A percentile compares a stretch with the other conserved stretches of the same genome.
Conservation (phyloP, 1,140 invertebrate species). For the Lucilia sericata region DNA sequence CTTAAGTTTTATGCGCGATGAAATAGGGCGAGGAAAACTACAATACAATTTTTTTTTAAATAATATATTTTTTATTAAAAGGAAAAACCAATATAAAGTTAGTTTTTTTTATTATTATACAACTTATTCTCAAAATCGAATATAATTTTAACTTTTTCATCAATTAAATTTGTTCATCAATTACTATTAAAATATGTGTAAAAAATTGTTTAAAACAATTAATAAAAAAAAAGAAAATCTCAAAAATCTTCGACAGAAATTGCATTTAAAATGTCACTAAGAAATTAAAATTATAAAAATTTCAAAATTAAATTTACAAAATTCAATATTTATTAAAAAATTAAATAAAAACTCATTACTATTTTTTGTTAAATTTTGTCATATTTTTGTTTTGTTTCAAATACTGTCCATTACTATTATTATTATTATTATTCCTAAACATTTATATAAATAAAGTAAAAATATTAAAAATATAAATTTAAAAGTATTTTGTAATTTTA, state of each 20-base stretch:
- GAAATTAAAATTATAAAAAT: background rate
- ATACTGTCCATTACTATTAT: conserved; percentile 17
- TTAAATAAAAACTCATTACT: background rate
- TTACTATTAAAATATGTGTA: background rate
- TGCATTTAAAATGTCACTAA: conserved; percentile 6
- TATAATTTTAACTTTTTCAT: background rate
- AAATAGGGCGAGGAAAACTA: background rate
- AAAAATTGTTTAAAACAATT: background rate
- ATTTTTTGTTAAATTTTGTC: conserved; percentile 27
- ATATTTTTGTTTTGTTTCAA: background rate
- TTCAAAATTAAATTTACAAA: background rate
- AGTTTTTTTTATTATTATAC: background rate
- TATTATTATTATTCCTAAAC: background rate
- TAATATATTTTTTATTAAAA: conserved; percentile 1
- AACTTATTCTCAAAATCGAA: conserved; percentile 13
- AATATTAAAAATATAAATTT: background rate
- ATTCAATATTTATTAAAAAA: background rate
- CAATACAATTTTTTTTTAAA: conserved; percentile 4
- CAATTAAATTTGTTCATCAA: too few relatives aligned
- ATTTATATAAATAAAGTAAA: background rate
- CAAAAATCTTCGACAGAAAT: background rate
- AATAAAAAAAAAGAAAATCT: conserved; percentile 59
- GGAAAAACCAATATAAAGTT: background rate
- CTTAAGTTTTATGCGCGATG: background rate
- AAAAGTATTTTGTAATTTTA: too few relatives aligned